phyloP scores from a whole-genome alignment of 2,113 vertebrate species.

The Prinia subflava region DNA sequence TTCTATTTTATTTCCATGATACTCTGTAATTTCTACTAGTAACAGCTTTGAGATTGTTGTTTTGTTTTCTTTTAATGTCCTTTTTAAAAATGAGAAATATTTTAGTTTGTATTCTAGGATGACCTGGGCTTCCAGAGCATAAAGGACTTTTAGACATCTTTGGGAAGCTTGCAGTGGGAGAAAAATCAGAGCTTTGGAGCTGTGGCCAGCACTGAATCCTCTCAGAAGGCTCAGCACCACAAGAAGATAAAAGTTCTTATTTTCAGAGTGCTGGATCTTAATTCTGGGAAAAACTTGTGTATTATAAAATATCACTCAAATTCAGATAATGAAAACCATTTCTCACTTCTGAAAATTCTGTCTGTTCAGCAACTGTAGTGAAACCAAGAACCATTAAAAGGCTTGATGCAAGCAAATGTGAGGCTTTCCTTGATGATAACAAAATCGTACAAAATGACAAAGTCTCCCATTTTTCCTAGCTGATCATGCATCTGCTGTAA shows the following conservation, averaged over 20 bases:
- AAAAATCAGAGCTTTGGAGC: background rate
- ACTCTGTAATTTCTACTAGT: background rate
- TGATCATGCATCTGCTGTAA: background rate
- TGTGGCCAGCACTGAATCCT: background rate
- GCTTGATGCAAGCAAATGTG: background rate
- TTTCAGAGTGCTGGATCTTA: background rate
- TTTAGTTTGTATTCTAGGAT: background rate
- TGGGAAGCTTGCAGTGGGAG: background rate
- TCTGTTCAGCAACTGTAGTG: background rate
- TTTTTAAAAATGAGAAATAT: background rate
- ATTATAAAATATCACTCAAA: background rate
- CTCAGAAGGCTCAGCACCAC: background rate
- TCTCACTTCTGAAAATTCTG: background rate
- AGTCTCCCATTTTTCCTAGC: accelerated
- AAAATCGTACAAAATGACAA: background rate
- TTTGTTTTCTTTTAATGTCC: background rate
- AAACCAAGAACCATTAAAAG: background rate
- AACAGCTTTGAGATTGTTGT: background rate
- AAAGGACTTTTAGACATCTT: background rate
- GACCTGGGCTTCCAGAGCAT: background rate
- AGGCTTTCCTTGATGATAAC: background rate
- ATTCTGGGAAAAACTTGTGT: background rate
- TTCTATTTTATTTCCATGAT: background rate
- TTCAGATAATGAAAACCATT: background rate
- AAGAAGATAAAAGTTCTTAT: background rate